phyloP scores from a whole-genome alignment of 2,797 vertebrate genomes.

The Pangasius mekongensis region DNA sequence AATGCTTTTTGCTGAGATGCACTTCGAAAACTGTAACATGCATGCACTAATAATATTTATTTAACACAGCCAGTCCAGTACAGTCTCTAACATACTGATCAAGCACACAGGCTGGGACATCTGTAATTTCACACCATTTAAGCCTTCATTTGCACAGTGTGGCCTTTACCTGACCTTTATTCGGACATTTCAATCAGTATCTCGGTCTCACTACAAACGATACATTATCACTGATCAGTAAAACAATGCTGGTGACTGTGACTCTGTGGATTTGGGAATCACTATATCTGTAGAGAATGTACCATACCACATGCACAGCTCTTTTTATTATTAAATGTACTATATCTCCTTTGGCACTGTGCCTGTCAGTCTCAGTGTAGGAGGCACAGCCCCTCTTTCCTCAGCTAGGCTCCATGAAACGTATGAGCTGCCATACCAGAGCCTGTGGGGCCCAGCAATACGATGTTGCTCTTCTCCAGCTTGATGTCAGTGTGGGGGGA shows the following conservation, averaged over 20 bases:
- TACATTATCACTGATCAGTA: too few species aligned
- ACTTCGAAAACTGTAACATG: not conserved
- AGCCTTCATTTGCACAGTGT: not conserved
- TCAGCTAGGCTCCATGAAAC: not conserved
- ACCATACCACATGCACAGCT: not conserved
- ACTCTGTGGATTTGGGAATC: not conserved
- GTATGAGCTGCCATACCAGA: conserved; percentile 74
- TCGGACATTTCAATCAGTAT: not conserved
- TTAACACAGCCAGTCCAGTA: too few species aligned
- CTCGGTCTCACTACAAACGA: not conserved
- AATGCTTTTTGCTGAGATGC: not conserved
- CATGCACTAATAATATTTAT: not conserved
- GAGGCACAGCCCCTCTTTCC: not conserved
- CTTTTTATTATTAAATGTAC: not conserved
- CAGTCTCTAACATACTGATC: not conserved
- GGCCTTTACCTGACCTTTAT: not conserved
- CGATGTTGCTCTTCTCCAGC: conserved; percentile 90
- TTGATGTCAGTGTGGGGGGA: conserved; percentile 83
- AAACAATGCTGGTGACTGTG: not conserved
- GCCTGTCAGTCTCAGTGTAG: not conserved
- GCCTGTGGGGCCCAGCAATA: conserved; percentile 88
- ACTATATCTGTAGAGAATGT: not conserved
- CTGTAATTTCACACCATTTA: not conserved
- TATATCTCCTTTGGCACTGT: not conserved
- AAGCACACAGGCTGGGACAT: not conserved